Evolutionary conservation across 2,797 vertebrate species (phyloP), one percentile per base, ranked within the genome.

Genomic region (Tolypeutes matacus): DNA sequence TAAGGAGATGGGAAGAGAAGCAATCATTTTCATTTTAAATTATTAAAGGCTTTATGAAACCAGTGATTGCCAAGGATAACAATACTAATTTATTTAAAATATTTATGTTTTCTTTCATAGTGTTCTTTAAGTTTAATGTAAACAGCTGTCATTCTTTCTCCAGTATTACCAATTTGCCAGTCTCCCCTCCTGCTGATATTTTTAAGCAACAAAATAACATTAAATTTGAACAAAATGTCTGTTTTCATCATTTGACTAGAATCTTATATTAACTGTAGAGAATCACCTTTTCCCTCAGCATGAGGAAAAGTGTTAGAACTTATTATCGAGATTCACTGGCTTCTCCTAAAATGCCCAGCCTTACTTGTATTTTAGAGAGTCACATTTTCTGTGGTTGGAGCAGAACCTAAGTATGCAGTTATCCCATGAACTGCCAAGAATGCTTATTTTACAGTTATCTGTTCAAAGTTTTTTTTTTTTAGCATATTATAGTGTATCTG

Each of bases 141-240:
- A 94, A 84, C 29, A 84, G 27, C 83, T 80, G 65, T 84, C 86
- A 94, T 72, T 93, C 69, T 85, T 95, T 91, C 69, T 78, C 73
- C 17, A 39, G 75, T 64, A 20, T 72, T 46, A 36, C 64, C 69
- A 18, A 89, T 69, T 91, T 42, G 1, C 64, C 73, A 29, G 12
- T 88, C 86, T 95, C 49, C 51, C 36, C 39, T 92, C 91, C 89
- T 86, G 65, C 83, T 86, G 83, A 49, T 75, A 42, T 86, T 95
- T 95, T 94, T 93, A 89, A 96, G 83, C 93, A 91, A 93, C 65
- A 96, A 96, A 97, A 86, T 94, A 75, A 84, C 72, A 94, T 94
- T 97, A 89, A 91, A 95, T 91, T 89, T 91, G 92, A 95, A 95
- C 91, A 95, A 80, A 94, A 91, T 90, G 86, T 81, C 36, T 42